Percentiles rank a stretch among this genome's conserved stretches.
Conservation (phyloP, 2,888 invertebrate species). For the Chymomyza caudatula region DNA sequence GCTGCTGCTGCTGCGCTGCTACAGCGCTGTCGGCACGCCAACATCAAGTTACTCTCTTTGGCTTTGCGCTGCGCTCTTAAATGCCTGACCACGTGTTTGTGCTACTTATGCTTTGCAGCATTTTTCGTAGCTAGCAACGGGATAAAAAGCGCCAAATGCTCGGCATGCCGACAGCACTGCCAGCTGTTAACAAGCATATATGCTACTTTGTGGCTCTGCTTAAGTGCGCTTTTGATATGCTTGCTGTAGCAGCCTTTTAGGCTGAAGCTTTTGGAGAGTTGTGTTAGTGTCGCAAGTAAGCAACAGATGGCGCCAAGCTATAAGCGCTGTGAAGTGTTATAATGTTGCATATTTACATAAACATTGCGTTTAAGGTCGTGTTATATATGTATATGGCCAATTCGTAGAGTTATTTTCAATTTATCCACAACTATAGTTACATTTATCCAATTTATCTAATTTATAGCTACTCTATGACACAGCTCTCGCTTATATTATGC, state of each 20-base stretch:
- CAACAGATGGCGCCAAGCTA: constrained; percentile 57
- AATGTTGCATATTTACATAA: neutral
- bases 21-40: neutral
- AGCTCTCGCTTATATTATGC: neutral
- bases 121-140: constrained; percentile 44
- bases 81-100: constrained; percentile 55
- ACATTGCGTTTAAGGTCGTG: no score
- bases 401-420: no score
- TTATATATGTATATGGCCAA: no score
- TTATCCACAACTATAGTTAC: constrained; percentile 1
- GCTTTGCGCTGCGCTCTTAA: constrained; percentile 35
- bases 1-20: neutral
- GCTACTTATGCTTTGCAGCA: constrained; percentile 49
- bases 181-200: constrained; percentile 5
- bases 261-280: constrained; percentile 48
- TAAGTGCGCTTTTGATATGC: neutral
- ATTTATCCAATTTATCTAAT: neutral
- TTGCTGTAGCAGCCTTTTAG: neutral
- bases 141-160: constrained; percentile 8
- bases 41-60: constrained; percentile 24
- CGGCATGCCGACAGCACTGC: constrained; percentile 11
- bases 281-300: neutral
- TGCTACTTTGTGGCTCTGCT: neutral
- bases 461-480: no score
- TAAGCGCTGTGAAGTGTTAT: neutral